These are phyloP conservation scores for Mesaphorura yosii DNA, from an alignment of 1,140 invertebrate species.

Conservation along the genomic window DNA sequence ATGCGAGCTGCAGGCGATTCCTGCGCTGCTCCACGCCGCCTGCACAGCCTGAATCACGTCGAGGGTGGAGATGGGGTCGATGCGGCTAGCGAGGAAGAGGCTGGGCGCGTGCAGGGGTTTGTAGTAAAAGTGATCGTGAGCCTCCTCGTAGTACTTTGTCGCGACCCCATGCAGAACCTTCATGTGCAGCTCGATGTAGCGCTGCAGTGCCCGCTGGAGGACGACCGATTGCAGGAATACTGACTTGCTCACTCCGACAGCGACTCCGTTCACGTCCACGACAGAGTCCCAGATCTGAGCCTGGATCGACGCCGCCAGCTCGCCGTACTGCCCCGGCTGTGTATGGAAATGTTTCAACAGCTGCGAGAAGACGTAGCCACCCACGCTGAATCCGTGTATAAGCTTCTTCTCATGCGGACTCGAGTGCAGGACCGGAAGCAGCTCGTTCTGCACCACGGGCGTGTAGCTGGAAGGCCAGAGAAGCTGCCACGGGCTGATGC, in stretches of 20 bases:
- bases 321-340: constrained; percentile 6
- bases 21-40: constrained; percentile 5
- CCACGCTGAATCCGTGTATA: constrained; percentile 80
- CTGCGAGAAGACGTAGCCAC: constrained; percentile 74
- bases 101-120: constrained; percentile 14
- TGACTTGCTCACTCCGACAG: constrained; percentile 17
- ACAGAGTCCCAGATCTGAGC: constrained; percentile 23
- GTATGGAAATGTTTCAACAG: constrained; percentile 52
- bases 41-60: constrained; percentile 20
- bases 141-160: constrained; percentile 15
- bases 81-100: constrained; percentile 14
- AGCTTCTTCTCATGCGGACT: constrained; percentile 51
- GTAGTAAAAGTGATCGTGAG: constrained; percentile 23
- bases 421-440: constrained; percentile 41
- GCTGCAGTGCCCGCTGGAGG: constrained; percentile 10
- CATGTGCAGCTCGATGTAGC: constrained; percentile 21
- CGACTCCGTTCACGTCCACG: constrained; percentile 12
- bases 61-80: constrained; percentile 19
- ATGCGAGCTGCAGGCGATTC: constrained; percentile 2
- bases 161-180: constrained; percentile 11
- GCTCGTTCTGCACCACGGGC: constrained; percentile 11
- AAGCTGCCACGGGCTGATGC: constrained; percentile 66
- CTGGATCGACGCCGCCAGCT: not conserved
- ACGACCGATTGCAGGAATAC: constrained; percentile 8
- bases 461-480: constrained; percentile 59